Conservation (phyloP, 2,797 vertebrate species). For the Sciurus carolinensis region DNA sequence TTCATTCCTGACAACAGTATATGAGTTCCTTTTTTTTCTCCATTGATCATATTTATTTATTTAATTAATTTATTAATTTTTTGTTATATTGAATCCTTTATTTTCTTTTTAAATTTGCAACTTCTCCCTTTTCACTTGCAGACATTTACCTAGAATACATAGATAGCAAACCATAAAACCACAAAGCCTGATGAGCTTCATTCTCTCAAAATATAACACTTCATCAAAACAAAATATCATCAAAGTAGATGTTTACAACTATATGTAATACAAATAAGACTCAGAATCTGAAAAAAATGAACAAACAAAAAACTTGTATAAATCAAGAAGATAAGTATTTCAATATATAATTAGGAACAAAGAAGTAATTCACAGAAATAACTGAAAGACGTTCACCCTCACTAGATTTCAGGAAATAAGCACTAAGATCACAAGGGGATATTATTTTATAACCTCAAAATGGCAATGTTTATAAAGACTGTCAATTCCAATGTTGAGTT, state of each 20-base stretch:
- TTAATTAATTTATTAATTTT: too few relatives aligned
- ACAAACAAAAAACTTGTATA: not conserved
- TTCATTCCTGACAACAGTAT: too few relatives aligned
- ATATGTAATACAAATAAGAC: not conserved
- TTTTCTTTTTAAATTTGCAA: slow-evolving; percentile 1
- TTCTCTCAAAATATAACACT: not conserved
- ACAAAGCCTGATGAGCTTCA: not conserved
- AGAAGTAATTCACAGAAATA: not conserved
- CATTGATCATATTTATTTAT: too few relatives aligned
- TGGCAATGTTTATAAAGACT: not conserved
- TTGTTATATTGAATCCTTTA: not conserved
- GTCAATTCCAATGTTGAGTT: not conserved
- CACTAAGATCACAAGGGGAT: not conserved
- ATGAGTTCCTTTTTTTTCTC: too few relatives aligned
- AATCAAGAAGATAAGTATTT: not conserved
- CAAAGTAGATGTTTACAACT: not conserved
- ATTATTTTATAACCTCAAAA: not conserved
- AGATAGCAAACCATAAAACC: not conserved
- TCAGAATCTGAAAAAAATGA: not conserved
- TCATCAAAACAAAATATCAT: not conserved
- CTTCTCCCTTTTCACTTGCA: not conserved
- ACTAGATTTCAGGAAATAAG: not conserved
- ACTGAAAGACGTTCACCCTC: not conserved
- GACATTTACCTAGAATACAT: not conserved
- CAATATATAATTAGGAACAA: not conserved